These are phyloP conservation scores for Anoplius nigerrimus DNA, from an alignment of 2,888 invertebrate genomes.

Conservation along the genomic window DNA sequence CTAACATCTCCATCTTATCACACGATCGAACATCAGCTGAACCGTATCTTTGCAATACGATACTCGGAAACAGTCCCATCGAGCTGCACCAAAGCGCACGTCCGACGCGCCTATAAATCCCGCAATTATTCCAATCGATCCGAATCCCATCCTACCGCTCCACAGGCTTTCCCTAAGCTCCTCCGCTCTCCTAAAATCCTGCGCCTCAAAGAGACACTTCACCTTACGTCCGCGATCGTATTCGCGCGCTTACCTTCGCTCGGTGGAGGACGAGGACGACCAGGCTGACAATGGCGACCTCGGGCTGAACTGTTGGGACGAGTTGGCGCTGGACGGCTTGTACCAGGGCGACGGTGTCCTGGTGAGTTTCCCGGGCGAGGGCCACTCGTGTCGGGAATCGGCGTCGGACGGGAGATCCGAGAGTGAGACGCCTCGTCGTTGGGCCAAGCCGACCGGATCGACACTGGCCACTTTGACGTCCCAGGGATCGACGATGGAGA, in stretches of 20 bases:
- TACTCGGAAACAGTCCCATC: too few species aligned
- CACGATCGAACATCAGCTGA: too few species aligned
- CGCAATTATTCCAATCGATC: too few species aligned
- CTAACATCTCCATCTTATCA: too few species aligned
- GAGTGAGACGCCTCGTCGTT: slow-evolving; percentile 62
- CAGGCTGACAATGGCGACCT: slow-evolving; percentile 12
- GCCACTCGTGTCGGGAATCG: slow-evolving; percentile 20
- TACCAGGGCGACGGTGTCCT: slow-evolving; percentile 71
- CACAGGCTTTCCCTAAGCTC: too few species aligned
- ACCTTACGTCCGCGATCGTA: too few species aligned
- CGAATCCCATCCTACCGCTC: too few species aligned
- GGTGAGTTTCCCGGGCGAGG: slow-evolving; percentile 34
- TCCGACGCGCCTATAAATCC: too few species aligned
- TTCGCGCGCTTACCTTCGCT: slow-evolving; percentile 2
- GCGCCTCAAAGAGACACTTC: too few species aligned
- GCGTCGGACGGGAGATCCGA: slow-evolving; percentile 45
- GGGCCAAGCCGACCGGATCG: slow-evolving; percentile 65
- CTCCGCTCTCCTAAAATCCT: too few species aligned
- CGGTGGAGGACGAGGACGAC: slow-evolving; percentile 33
- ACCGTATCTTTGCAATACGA: too few species aligned
- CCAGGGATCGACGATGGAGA: slow-evolving; percentile 73
- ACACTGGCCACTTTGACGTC: slow-evolving; percentile 71
- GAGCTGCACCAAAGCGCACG: too few species aligned
- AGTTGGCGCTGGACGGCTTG: slow-evolving; percentile 55
- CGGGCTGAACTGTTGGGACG: slow-evolving; percentile 3